Base-by-base conservation (phyloP, 2,113 vertebrate species). In the Sinocyclocheilus anophthalmus region DNA sequence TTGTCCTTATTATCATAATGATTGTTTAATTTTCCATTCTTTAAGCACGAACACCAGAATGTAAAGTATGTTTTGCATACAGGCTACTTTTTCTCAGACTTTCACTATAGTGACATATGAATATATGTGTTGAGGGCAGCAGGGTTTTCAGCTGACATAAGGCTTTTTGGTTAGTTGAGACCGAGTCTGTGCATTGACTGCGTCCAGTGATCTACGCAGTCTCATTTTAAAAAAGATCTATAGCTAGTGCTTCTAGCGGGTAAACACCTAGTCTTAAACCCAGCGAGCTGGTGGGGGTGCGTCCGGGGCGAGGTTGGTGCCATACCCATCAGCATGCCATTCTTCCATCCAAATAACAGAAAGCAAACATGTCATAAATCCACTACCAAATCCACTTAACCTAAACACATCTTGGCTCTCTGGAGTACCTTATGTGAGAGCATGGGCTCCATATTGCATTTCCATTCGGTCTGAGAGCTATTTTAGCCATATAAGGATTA, bases 191-290 rank as follows among this genome's bases (percentile, higher is more conserved):
- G 22, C 69, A 90, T 85, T 85, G 89, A 92, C 89, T 78, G 82
- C 57, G 83, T 87, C 59, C n/a, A 70, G 55, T 90, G 92, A 93
- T 93, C 92, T 87, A 92, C 18, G 33, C 77, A 18, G 81, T 84
- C 88, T 92, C 82, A 91, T 92, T 93, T 91, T 70, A 89, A 89
- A 90, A 33, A 91, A 85, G 91, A 93, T 93, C 91, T 87, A 92
- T n/a, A n/a, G n/a, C n/a, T n/a, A n/a, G n/a, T n/a, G n/a, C n/a
- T n/a, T n/a, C n/a, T n/a, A n/a, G n/a, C n/a, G n/a, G n/a, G n/a
- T n/a, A n/a, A n/a, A n/a, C n/a, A n/a, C n/a, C n/a, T n/a, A n/a
- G n/a, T n/a, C n/a, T n/a, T n/a, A n/a, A n/a, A n/a, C n/a, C n/a
- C n/a, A n/a, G n/a, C n/a, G n/a, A n/a, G n/a, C n/a, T n/a, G n/a